Base-by-base conservation (phyloP, 37 sponge, comb jelly and placozoan genomes). In the Dysidea cf. avara region DNA sequence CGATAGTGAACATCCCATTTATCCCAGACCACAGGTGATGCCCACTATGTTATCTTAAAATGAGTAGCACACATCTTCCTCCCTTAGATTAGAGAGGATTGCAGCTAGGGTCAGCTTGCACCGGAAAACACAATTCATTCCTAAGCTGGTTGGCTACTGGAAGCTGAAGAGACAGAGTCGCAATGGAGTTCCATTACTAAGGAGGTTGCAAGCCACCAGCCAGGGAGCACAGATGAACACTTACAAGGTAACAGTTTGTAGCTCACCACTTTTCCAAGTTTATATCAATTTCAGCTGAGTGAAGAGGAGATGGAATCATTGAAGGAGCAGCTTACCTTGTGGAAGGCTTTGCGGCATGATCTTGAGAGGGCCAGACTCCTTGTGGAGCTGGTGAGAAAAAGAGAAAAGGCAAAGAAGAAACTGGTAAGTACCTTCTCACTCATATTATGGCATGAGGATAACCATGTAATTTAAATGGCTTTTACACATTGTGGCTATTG, bases 101-200 rank as follows among this genome's bases (percentile, higher is more conserved):
- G 75, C 80, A 11, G 68, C 68, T 34, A 61, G 78, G 28, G 92
- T 94, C 30, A 83, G 75, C 62, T 61, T 94, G 1, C 71, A 69
- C 35, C 80, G 89, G 63, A 94, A 94, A 83, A 75, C 82, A 0
- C 87, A 89, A 78, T 94, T 94, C 73, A 81, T 94, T n/a, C 80
- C 90, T 13, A 83, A 81, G 74, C 77, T 98, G 66, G 90, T 88
- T 31, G 81, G 76, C 60, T 98, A 90, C 82, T 98, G 99, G 99
- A 92, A 86, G 68, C 83, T 98, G 68, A 98, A 98, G 83, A 61
- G 99, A 39, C 99, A 98, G 83, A 89, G 93, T 51, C 69, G 99
- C 11, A 98, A 94, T 69, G 99, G 99, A 35, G 99, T 98, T 30
- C 99, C 99, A 14, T 77, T 98, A 34, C 78, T 98, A 21, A 51